phyloP scores from a whole-genome alignment of 2,797 vertebrate genomes.

The Jordanella pulchra region DNA sequence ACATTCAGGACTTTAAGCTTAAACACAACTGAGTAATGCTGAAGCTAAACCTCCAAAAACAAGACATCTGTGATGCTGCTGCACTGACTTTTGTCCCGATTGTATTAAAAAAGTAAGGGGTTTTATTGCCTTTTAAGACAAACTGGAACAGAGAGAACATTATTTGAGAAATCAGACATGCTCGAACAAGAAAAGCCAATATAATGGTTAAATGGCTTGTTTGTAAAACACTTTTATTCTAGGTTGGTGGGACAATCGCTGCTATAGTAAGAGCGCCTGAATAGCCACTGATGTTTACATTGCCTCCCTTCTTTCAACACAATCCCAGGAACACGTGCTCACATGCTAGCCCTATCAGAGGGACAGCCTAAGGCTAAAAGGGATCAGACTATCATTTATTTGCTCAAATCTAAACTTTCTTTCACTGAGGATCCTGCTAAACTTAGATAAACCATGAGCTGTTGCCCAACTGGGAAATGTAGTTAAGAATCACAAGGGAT shows the following conservation, averaged over 20 bases:
- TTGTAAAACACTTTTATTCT: slow-evolving; percentile 8
- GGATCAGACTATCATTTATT: slow-evolving; percentile 33
- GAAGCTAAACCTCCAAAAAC: not conserved
- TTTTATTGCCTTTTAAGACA: too few relatives aligned
- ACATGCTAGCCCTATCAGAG: slow-evolving; percentile 7
- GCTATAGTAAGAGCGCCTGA: not conserved
- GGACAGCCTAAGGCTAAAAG: slow-evolving; percentile 14
- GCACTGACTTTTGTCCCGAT: not conserved
- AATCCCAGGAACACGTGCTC: slow-evolving; percentile 15
- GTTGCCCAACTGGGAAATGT: not conserved
- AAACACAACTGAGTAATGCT: too few relatives aligned
- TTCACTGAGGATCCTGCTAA: slow-evolving; percentile 19
- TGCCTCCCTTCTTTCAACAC: slow-evolving; percentile 3
- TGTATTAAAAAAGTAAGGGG: not conserved
- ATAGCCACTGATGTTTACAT: slow-evolving; percentile 12
- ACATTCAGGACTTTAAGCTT: too few relatives aligned
- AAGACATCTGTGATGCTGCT: not conserved
- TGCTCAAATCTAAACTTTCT: slow-evolving; percentile 21
- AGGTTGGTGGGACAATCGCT: not conserved
- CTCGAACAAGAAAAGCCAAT: slow-evolving; percentile 37
- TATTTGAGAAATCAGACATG: slow-evolving; percentile 12
- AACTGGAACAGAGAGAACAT: not conserved
- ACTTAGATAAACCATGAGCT: slow-evolving; percentile 33
- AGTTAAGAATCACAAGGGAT: slow-evolving; percentile 36
- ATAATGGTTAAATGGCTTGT: slow-evolving; percentile 17